Evolutionary conservation across 2,113 vertebrate species (phyloP).

Genomic region (Neodontobutis hainanensis): DNA sequence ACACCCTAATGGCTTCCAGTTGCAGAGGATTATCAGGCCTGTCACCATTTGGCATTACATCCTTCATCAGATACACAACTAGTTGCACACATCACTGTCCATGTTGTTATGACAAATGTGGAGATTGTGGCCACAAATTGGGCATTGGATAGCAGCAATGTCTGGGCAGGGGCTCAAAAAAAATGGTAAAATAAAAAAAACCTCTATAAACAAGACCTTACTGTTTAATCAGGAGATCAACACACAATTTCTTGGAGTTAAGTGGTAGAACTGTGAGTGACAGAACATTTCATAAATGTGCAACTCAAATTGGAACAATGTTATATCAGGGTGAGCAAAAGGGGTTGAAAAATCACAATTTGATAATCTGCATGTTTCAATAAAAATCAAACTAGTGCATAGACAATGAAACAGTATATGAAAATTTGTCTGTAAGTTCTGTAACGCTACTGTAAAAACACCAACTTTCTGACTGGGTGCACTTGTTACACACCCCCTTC

Average conservation of each 20-base stretch:
- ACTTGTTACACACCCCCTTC: slow-evolving; percentile 43
- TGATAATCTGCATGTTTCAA: no score
- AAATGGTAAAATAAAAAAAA: no score
- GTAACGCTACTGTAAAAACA: slow-evolving; percentile 13
- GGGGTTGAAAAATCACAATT: no score
- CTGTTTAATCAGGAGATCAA: background rate
- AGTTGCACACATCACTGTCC: no score
- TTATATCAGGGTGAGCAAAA: no score
- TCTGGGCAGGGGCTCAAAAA: slow-evolving; percentile 4
- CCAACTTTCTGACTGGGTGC: slow-evolving; percentile 22
- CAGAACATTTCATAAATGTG: no score
- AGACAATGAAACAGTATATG: no score
- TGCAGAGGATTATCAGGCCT: slow-evolving; percentile 42
- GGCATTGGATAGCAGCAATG: slow-evolving; percentile 14
- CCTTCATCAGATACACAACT: slow-evolving; percentile 16
- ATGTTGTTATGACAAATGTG: slow-evolving; percentile 28
- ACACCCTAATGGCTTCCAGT: slow-evolving; percentile 56
- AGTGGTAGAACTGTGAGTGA: no score
- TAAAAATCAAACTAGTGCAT: no score
- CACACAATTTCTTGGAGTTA: no score
- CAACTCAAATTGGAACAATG: no score
- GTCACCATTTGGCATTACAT: slow-evolving; percentile 41
- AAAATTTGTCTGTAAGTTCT: background rate
- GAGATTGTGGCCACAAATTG: slow-evolving; percentile 47
- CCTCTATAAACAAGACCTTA: no score